A percentile compares a stretch with the other conserved stretches of the same genome.
Evolutionary conservation across 92 coral and sea anemone genomes (phyloP).

Genomic region (Epizoanthus stellaris): DNA sequence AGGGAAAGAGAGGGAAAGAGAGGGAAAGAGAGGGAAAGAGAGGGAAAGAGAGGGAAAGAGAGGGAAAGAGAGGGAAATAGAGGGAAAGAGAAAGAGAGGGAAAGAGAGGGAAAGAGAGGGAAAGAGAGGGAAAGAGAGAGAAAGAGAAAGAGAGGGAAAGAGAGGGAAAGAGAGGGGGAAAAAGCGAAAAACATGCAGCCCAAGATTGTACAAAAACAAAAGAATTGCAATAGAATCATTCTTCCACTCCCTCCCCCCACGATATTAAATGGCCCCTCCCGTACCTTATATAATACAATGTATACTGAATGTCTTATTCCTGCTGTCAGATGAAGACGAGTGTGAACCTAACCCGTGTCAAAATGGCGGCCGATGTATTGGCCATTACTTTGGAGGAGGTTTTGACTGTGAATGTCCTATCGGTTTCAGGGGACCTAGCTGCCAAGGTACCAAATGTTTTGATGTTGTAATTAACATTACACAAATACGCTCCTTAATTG

Average conservation of each 20-base stretch:
- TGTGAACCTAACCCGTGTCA: constrained; percentile 96
- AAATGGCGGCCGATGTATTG: constrained; percentile 85
- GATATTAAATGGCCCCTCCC: background rate
- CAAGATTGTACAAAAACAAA: too few relatives aligned
- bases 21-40: too few relatives aligned
- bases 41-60: too few relatives aligned
- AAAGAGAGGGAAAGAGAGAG: too few relatives aligned
- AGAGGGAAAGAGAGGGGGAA: too few relatives aligned
- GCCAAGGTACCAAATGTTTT: constrained; percentile 69
- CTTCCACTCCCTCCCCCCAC: too few relatives aligned
- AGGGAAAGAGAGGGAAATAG: too few relatives aligned
- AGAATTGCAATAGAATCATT: too few relatives aligned
- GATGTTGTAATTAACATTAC: background rate
- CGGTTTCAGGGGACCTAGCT: constrained; percentile 88
- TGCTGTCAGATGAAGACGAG: constrained; percentile 79
- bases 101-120: too few relatives aligned
- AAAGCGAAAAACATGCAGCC: background rate
- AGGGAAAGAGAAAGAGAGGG: too few relatives aligned
- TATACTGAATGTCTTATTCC: background rate
- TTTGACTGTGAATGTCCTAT: constrained; percentile 88
- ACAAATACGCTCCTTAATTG: too few relatives aligned
- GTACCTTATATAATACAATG: background rate
- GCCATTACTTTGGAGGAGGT: constrained; percentile 77
- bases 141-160: background rate
- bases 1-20: too few relatives aligned